Percentiles rank a stretch among this genome's conserved stretches.
Conservation (phyloP, 1,140 invertebrate genomes). For the Dysdera silvatica region DNA sequence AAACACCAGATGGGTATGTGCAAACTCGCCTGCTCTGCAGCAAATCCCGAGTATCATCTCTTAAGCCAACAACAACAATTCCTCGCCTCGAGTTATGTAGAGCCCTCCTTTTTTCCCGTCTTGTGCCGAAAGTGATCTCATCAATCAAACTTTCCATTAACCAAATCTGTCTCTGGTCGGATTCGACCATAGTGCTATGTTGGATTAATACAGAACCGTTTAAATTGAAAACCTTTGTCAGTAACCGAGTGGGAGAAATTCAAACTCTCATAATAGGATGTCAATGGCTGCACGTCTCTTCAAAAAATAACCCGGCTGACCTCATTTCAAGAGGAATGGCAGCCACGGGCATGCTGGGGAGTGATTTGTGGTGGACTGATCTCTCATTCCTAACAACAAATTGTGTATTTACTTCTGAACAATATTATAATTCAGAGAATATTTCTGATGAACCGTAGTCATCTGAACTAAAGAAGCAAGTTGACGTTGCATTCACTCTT, state of each 20-base stretch:
- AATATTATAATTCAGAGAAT: too few relatives aligned
- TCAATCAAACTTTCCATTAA: neutral
- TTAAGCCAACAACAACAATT: constrained; percentile 12
- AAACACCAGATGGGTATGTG: neutral
- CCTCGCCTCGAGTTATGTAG: constrained; percentile 14
- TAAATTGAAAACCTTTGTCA: constrained; percentile 43
- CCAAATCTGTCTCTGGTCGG: constrained; percentile 36
- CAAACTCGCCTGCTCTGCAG: neutral
- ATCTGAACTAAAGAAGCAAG: too few relatives aligned
- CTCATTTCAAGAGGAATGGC: too few relatives aligned
- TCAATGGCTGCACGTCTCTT: too few relatives aligned
- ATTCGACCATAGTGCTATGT: constrained; percentile 41
- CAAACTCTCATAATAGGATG: too few relatives aligned
- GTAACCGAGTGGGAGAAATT: constrained; percentile 43
- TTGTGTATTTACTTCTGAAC: too few relatives aligned
- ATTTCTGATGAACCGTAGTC: too few relatives aligned
- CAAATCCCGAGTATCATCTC: constrained; percentile 23
- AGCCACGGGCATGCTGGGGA: too few relatives aligned
- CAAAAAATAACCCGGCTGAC: too few relatives aligned
- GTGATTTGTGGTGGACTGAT: too few relatives aligned
- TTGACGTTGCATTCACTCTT: too few relatives aligned
- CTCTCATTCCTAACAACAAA: too few relatives aligned
- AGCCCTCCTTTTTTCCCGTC: constrained; percentile 13
- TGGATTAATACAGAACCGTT: constrained; percentile 39
- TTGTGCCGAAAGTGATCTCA: neutral